Base-by-base conservation (phyloP, 2,113 vertebrate genomes). In the Scomber colias region DNA sequence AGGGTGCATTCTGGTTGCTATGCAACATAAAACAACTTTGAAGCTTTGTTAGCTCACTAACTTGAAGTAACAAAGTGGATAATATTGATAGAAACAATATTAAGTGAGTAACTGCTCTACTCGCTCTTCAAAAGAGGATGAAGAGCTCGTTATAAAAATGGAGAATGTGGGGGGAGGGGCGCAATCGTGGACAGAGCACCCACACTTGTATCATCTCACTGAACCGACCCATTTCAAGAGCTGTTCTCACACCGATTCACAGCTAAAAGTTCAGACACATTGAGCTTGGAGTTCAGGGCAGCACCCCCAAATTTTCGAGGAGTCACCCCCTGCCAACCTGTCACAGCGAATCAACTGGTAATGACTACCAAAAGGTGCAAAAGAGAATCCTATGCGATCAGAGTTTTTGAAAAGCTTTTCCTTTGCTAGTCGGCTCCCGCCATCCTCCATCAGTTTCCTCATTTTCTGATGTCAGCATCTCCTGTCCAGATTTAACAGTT, bases 1-100 rank as follows among this genome's bases (percentile, higher is more conserved):
- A 90, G 63, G 77, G 82, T 84, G 82, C 83, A 80, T 84, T 92
- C 87, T 93, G 85, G 89, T 93, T 92, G 89, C 87, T 92, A 93
- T 91, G 92, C 92, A 90, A 93, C 89, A 73, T 85, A 74, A 87
- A 76, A 85, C 55, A 50, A 75, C 64, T 86, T 77, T 81, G 17
- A 56, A 78, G 66, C 81, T 87, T 88, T 87, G 71, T 86, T 59
- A 35, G 69, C 74, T 83, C 3, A 63, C 59, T 81, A 65, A 78
- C 45, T 81, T 64, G 63, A 74, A 49, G 69, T 75, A 71, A 82
- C 65, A 76, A 78, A 50, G 79, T 35, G 70, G 66, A 63, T 61
- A 70, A 81, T 50, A 24, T 3, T 4, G 51, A 70, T 40, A 24
- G 24, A 48, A 67, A 65, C 60, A 15, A 62, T 64, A 40, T 53